Evolutionary conservation across 2,797 vertebrate species (phyloP).

Genomic region (Distichodus sexfasciatus): DNA sequence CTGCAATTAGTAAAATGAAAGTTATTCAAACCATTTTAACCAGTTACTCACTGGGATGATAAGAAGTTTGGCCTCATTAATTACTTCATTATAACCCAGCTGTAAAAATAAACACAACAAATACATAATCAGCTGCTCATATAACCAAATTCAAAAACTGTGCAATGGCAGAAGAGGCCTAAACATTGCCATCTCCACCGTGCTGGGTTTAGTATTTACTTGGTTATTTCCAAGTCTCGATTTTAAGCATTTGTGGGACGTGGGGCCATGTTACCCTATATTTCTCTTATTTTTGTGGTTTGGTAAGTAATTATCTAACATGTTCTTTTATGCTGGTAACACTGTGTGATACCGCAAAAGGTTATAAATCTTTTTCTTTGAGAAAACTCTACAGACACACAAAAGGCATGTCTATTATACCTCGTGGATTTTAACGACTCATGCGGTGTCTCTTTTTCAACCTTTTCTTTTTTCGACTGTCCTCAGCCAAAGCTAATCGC

Average conservation of each 20-base stretch:
- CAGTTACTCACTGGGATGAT: too few relatives aligned
- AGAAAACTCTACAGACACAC: constrained; percentile 16
- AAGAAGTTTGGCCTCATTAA: too few relatives aligned
- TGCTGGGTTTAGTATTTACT: constrained; percentile 16
- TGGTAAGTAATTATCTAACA: constrained; percentile 44
- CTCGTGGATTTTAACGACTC: constrained; percentile 18
- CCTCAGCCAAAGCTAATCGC: constrained; percentile 36
- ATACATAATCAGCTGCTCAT: too few relatives aligned
- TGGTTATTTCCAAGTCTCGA: constrained; percentile 10
- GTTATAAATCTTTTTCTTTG: constrained; percentile 32
- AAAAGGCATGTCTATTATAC: constrained; percentile 16
- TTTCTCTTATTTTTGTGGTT: constrained; percentile 27
- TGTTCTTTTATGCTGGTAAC: constrained; percentile 35
- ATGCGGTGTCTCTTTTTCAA: constrained; percentile 12
- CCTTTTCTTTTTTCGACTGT: constrained; percentile 13
- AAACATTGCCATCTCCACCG: constrained; percentile 16
- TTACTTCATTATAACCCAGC: too few relatives aligned
- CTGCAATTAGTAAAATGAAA: constrained; percentile 16
- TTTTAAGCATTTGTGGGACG: constrained; percentile 9
- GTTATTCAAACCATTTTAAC: too few relatives aligned
- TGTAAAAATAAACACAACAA: too few relatives aligned
- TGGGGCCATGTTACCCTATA: not conserved
- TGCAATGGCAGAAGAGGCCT: constrained; percentile 5
- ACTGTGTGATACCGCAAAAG: constrained; percentile 32
- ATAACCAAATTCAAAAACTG: constrained; percentile 8